These are phyloP conservation scores for Meta bourneti DNA, from an alignment of 2,888 invertebrate genomes.

Conservation along the genomic window DNA sequence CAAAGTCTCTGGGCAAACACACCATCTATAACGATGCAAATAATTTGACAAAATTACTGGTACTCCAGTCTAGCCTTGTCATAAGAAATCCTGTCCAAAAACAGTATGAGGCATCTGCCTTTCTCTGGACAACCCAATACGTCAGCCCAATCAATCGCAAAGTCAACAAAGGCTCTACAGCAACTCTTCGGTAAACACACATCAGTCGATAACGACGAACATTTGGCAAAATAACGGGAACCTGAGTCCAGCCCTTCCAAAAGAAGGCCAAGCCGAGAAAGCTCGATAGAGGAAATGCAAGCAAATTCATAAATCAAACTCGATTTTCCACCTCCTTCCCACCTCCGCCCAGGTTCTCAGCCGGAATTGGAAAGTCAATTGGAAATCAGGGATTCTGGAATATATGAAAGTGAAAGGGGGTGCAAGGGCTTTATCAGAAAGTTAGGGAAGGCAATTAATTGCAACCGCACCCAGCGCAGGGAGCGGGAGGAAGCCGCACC, in stretches of 20 bases:
- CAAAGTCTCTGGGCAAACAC: no score
- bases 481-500: conserved; percentile 11
- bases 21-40: no score
- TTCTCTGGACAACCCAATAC: background rate
- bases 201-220: no score
- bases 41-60: background rate
- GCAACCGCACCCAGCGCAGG: conserved; percentile 28
- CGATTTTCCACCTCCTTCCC: conserved; percentile 33
- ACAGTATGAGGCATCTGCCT: background rate
- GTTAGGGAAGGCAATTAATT: conserved; percentile 74
- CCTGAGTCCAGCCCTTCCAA: background rate
- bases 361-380: conserved; percentile 71
- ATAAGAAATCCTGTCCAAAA: background rate
- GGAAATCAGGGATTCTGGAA: conserved; percentile 63
- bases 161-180: no score
- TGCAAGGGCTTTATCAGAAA: conserved; percentile 66
- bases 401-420: conserved; percentile 51
- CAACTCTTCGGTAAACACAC: no score
- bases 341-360: background rate
- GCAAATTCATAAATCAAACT: conserved; percentile 66
- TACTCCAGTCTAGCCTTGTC: background rate
- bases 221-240: background rate
- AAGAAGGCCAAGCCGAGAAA: background rate
- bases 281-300: background rate
- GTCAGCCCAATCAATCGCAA: no score